phyloP scores from a whole-genome alignment of 2,113 vertebrate species.

The Acrocephalus arundinaceus region DNA sequence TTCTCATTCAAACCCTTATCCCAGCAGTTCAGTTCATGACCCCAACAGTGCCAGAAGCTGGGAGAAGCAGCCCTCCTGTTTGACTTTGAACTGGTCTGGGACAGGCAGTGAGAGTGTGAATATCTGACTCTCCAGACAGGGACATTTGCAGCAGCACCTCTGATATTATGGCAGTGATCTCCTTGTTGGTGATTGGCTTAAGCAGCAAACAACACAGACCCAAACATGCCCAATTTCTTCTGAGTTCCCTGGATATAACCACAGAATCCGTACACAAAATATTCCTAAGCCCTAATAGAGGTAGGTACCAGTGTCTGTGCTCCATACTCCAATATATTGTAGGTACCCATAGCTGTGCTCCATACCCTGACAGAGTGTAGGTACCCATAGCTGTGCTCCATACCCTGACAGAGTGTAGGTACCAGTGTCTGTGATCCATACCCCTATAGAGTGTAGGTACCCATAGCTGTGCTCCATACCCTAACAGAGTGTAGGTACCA shows the following conservation, averaged over 20 bases:
- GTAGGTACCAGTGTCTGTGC: fast-evolving
- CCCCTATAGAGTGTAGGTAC: too few species aligned
- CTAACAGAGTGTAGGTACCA: too few species aligned
- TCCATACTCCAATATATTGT: neutral
- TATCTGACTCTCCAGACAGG: neutral
- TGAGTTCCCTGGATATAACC: fast-evolving
- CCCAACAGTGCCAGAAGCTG: neutral
- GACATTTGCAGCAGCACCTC: neutral
- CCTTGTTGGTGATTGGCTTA: fast-evolving
- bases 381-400: too few species aligned
- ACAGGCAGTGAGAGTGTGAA: neutral
- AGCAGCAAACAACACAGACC: neutral
- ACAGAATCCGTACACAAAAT: neutral
- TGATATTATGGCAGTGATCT: neutral
- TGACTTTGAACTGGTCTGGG: neutral
- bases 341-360: too few species aligned
- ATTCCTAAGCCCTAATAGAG: fast-evolving
- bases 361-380: too few species aligned
- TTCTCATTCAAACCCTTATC: neutral
- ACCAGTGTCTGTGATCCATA: neutral
- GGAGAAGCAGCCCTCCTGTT: neutral
- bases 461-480: too few species aligned
- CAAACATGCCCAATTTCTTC: fast-evolving
- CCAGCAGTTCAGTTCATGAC: neutral
- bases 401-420: too few species aligned